Evolutionary conservation across 2,113 vertebrate genomes (phyloP), one percentile per base, ranked within the genome.

Genomic region (Hiodon alosoides): DNA sequence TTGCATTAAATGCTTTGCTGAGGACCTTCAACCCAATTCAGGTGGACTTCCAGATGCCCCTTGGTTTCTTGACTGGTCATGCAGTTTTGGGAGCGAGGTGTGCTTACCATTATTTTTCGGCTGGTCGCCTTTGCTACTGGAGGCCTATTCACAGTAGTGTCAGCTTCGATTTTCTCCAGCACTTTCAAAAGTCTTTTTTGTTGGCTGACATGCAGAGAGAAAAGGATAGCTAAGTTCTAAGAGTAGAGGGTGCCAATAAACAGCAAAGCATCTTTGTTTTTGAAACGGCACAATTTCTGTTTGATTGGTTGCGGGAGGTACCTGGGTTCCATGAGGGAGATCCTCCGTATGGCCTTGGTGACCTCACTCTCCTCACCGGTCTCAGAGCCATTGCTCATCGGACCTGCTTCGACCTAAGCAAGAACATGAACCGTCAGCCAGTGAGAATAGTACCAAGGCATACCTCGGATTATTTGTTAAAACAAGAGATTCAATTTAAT

Each of bases 301-400:
- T 31, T 31, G 31, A 16, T 47, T 53, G 60, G 48, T 51, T 61
- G 50, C n/a, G 48, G n/a, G 69, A 16, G 48, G 11, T 91, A 98
- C 97, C 95, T 95, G 84, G 81, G 92, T 75, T 86, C 93, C 87
- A 93, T 87, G 55, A 92, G 89, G n/a, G 87, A 85, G 57, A 89
- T 91, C 76, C 84, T 89, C 83, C 94, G 89, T 73, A 90, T 89
- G 81, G 90, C 89, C 85, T 91, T 82, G 11, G 81, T 83, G 77
- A 92, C 80, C 8, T 82, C 73, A 79, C 76, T 83, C 57, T 84
- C 88, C 59, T 87, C 86, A 50, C 76, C 89, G 76, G 84, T 74
- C 46, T 78, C 59, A 9, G 47, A 64, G 66, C 75, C 81, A 71
- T 85, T 84, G 13, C 54, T 58, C 46, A 51, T 65, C 13, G 64